These are phyloP conservation scores for Amphiprion clarkii DNA, from an alignment of 2,797 vertebrate genomes.

Conservation along the genomic window DNA sequence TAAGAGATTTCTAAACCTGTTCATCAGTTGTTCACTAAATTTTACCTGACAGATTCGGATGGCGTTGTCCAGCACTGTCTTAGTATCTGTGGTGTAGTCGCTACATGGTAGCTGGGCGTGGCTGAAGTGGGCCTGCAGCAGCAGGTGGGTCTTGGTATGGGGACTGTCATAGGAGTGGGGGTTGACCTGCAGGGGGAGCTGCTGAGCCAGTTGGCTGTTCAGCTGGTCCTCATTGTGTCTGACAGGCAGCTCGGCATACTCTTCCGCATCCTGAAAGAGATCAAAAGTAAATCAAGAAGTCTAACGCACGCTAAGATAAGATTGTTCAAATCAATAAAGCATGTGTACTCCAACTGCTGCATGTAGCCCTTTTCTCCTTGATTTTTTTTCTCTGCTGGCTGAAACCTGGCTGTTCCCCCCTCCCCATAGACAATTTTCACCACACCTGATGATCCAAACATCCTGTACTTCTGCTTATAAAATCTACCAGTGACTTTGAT, in stretches of 20 bases:
- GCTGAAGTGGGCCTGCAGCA: slow-evolving; percentile 97
- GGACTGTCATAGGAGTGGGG: slow-evolving; percentile 94
- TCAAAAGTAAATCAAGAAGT: slow-evolving; percentile 45
- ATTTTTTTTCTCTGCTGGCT: no score
- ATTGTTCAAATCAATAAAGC: slow-evolving; percentile 21
- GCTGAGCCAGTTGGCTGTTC: slow-evolving; percentile 94
- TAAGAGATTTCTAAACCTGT: background rate
- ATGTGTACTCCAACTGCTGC: slow-evolving; percentile 52
- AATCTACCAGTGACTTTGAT: background rate
- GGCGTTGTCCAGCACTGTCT: slow-evolving; percentile 96
- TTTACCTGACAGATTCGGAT: slow-evolving; percentile 96
- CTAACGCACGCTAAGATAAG: slow-evolving; percentile 11
- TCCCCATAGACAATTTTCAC: background rate
- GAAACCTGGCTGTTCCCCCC: no score
- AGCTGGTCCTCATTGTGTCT: slow-evolving; percentile 99
- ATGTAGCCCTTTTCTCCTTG: background rate
- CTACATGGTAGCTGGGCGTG: slow-evolving; percentile 91
- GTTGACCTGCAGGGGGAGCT: slow-evolving; percentile 93
- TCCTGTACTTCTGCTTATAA: slow-evolving; percentile 4
- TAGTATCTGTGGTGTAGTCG: slow-evolving; percentile 96
- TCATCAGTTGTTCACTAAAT: background rate
- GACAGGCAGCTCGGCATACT: slow-evolving; percentile 96
- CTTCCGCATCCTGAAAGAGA: slow-evolving; percentile 91
- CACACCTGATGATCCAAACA: background rate
- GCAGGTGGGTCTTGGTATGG: slow-evolving; percentile 96